These are phyloP conservation scores for Emydocephalus ijimae DNA, from an alignment of 2,113 vertebrate genomes.

Conservation along the genomic window DNA sequence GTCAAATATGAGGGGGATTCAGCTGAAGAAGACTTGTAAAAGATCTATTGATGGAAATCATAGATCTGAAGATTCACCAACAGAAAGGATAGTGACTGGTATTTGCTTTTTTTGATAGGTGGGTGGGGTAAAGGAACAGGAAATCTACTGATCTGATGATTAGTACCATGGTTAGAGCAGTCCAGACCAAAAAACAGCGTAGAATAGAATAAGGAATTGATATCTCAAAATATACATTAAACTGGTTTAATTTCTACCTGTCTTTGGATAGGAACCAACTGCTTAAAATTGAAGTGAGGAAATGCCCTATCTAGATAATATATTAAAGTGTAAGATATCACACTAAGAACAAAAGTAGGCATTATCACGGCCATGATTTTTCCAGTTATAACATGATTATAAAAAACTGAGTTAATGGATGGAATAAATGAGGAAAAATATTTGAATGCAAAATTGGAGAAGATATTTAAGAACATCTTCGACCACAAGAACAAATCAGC, in stretches of 20 bases:
- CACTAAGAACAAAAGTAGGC: background rate
- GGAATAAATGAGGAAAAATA: background rate
- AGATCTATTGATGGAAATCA: background rate
- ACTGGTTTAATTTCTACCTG: background rate
- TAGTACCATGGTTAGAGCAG: background rate
- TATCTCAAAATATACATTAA: background rate
- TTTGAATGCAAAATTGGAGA: background rate
- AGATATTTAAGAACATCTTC: background rate
- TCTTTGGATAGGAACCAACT: background rate
- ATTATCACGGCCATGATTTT: background rate
- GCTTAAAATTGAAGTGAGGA: background rate
- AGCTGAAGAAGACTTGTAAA: background rate
- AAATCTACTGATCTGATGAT: background rate
- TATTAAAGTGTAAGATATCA: background rate
- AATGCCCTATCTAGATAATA: background rate
- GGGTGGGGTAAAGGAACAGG: background rate
- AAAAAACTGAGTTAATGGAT: background rate
- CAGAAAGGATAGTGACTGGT: background rate
- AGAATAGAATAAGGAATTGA: background rate
- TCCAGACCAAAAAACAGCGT: background rate
- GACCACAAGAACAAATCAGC: background rate
- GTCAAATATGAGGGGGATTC: background rate
- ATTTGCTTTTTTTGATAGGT: background rate
- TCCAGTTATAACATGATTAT: background rate
- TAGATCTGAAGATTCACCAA: background rate